Base-by-base conservation (phyloP, 2,113 vertebrate genomes). In the Dendrocopos noguchii region DNA sequence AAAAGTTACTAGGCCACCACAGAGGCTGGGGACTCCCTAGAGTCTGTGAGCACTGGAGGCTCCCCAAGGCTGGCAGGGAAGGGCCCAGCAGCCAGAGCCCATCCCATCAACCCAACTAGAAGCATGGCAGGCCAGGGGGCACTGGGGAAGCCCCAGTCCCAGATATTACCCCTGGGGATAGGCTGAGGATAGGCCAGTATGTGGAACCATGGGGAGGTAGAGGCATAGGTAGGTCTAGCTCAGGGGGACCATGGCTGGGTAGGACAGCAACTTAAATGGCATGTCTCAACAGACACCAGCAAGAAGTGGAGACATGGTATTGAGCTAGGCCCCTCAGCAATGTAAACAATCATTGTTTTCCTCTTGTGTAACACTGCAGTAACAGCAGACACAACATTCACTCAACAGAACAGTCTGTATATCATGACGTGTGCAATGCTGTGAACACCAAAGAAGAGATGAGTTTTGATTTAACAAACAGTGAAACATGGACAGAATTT, bases 201-300 rank as follows among this genome's bases (percentile, higher is more conserved):
- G 12, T 10, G 39, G 24, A 8, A 66, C 21, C 9, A 52, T 24
- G 22, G 50, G 18, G 24, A 52, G 50, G 21, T 5, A 52, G 50
- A 52, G 50, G 22, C 21, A 28, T 0, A 9, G 12, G 9, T 6
- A 70, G 16, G 9, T 22, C 50, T 28, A 57, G 16, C 29, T 10
- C 0, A 1, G 15, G 6, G 10, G 5, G 6, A 2, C 5, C 18
- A 9, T 0, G 1, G n/a, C 9, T 3, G 1, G 61, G 46, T n/a
- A 31, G 1, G 7, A 33, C 17, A 63, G n/a, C 27, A 66, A 74
- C 31, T 55, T 59, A 39, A 77, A 66, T 1, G 2, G 46, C 8
- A 10, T 15, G 34, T 33, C 44, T 72, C 50, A 73, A 70, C 4
- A 83, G 61, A 44, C 22, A 82, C 7, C 12, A 63, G 18, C 9